A percentile compares a stretch with the other conserved stretches of the same genome.
Evolutionary conservation across 1,140 invertebrate species (phyloP).

Genomic region (Pseudomyrmex flavicornis): DNA sequence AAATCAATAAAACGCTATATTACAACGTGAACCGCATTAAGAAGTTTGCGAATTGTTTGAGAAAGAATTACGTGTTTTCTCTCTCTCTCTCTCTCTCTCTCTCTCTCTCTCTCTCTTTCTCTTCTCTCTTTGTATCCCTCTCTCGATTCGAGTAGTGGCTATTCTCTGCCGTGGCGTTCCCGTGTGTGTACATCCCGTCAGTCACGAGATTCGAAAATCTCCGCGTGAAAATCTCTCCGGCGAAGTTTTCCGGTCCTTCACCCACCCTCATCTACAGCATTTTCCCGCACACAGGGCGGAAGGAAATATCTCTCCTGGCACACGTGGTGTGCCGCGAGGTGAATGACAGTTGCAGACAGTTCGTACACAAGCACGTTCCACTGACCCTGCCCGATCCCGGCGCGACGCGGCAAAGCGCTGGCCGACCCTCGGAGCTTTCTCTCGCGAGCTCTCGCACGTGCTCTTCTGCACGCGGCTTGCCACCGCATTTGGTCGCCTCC

Average conservation of each 20-base stretch:
- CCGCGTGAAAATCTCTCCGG: slow-evolving; percentile 31
- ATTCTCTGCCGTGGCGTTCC: not conserved
- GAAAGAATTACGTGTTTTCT: not conserved
- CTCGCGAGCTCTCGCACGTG: slow-evolving; percentile 1
- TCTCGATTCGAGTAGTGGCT: not conserved
- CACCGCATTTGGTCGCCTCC: slow-evolving; percentile 72
- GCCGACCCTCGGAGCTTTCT: slow-evolving; percentile 19
- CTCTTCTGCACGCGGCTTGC: slow-evolving; percentile 48
- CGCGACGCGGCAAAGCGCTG: slow-evolving; percentile 68
- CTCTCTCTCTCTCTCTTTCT: no score
- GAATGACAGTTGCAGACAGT: slow-evolving; percentile 76
- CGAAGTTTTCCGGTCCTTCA: slow-evolving; percentile 30
- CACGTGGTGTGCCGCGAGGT: slow-evolving; percentile 62
- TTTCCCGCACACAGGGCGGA: slow-evolving; percentile 45
- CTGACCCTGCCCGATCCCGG: slow-evolving; percentile 70
- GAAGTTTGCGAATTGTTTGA: not conserved
- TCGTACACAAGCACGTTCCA: slow-evolving; percentile 73
- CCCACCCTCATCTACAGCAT: not conserved
- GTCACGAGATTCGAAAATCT: slow-evolving; percentile 2
- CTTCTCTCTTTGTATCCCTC: no score
- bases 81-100: no score
- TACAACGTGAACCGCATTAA: no score
- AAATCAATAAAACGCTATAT: no score
- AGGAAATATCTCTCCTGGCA: slow-evolving; percentile 53
- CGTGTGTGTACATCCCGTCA: no score